Evolutionary conservation across 2,888 invertebrate genomes (phyloP).

Genomic region (Zeuzera pyrina): DNA sequence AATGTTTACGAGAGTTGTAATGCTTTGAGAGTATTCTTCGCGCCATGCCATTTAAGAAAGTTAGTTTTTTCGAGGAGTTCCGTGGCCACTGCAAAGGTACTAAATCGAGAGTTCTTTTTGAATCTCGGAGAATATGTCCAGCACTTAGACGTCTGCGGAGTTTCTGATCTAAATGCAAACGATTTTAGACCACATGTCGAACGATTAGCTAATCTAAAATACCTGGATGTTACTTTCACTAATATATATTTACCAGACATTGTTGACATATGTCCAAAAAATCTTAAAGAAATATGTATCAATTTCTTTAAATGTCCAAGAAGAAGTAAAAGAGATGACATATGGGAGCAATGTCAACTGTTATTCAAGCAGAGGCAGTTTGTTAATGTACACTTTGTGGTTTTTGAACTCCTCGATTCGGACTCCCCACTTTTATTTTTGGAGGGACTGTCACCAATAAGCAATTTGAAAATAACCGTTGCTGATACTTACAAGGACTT

Average conservation of each 20-base stretch:
- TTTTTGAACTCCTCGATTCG: slow-evolving; percentile 25
- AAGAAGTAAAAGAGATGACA: slow-evolving; percentile 15
- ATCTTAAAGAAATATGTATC: slow-evolving; percentile 24
- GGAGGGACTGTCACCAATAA: slow-evolving; percentile 18
- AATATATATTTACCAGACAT: slow-evolving; percentile 27
- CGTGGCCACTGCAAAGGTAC: slow-evolving; percentile 20
- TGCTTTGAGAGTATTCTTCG: slow-evolving; percentile 22
- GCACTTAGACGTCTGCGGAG: slow-evolving; percentile 26
- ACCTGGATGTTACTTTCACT: slow-evolving; percentile 31
- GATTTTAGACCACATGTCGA: slow-evolving; percentile 19
- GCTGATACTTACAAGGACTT: slow-evolving; percentile 27
- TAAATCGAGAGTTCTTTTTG: slow-evolving; percentile 21
- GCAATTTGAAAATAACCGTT: slow-evolving; percentile 26
- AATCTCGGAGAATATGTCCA: slow-evolving; percentile 20
- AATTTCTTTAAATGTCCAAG: slow-evolving; percentile 27
- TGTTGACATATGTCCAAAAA: slow-evolving; percentile 22
- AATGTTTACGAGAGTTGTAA: slow-evolving; percentile 19
- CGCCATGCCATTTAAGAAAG: slow-evolving; percentile 22
- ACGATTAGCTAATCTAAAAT: slow-evolving; percentile 21
- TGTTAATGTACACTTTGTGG: slow-evolving; percentile 24
- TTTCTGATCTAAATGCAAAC: slow-evolving; percentile 23
- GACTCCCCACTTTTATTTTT: slow-evolving; percentile 25
- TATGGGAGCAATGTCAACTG: slow-evolving; percentile 17
- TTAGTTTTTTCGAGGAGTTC: slow-evolving; percentile 23
- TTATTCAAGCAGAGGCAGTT: slow-evolving; percentile 24